Conservation (phyloP, 2,888 invertebrate species). For the Meteorus cinctellus region DNA sequence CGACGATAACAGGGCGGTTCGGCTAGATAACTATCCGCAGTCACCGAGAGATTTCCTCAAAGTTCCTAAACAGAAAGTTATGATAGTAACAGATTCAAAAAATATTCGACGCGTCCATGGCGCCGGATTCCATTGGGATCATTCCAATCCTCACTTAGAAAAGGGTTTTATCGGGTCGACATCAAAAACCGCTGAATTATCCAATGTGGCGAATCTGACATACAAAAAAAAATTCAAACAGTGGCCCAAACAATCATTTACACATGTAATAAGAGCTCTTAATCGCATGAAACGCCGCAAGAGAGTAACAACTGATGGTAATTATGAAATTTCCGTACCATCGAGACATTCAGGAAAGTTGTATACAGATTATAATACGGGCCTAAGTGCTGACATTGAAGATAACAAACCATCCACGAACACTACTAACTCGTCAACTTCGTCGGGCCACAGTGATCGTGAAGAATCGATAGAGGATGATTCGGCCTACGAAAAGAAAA, state of each 20-base stretch:
- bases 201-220: not conserved
- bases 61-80: not conserved
- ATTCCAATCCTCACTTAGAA: constrained; percentile 39
- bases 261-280: constrained; percentile 47
- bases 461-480: constrained; percentile 50
- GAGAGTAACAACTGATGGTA: not conserved
- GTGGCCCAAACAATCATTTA: constrained; percentile 46
- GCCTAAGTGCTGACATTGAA: constrained; percentile 18
- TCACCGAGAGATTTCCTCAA: constrained; percentile 10
- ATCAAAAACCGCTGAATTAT: not conserved
- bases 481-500: constrained; percentile 32
- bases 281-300: constrained; percentile 44
- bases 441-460: constrained; percentile 45
- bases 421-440: constrained; percentile 16
- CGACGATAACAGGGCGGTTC: not conserved
- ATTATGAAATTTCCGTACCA: constrained; percentile 35
- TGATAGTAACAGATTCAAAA: not conserved
- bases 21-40: constrained; percentile 18
- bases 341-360: constrained; percentile 42
- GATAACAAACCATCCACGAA: constrained; percentile 32
- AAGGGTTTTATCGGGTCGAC: constrained; percentile 7
- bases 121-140: constrained; percentile 22
- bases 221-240: not conserved
- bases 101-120: constrained; percentile 41
- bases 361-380: constrained; percentile 40